These are phyloP conservation scores for Ranitomeya variabilis DNA, from an alignment of 2,113 vertebrate genomes.

Conservation along the genomic window DNA sequence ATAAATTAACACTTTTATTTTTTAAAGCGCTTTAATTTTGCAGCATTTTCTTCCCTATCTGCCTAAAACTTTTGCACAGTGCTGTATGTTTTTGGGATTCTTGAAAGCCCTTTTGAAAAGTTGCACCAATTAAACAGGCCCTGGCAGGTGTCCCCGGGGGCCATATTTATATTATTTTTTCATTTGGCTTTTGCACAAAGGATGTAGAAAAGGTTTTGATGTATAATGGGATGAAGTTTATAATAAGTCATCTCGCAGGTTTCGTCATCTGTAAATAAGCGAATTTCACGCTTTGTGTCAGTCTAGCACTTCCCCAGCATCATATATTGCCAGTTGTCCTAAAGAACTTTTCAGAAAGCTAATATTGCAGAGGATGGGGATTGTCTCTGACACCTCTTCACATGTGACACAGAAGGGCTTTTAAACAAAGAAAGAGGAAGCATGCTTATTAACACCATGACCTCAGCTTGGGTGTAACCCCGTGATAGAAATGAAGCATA, in stretches of 20 bases:
- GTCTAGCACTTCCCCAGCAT: background rate
- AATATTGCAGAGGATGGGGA: background rate
- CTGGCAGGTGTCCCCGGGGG: too few species aligned
- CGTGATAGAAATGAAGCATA: conserved; percentile 32
- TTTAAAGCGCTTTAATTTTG: too few species aligned
- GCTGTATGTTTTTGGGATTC: too few species aligned
- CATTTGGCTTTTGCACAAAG: background rate
- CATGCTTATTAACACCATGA: conserved; percentile 49
- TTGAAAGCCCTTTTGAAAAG: too few species aligned
- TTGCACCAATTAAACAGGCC: too few species aligned
- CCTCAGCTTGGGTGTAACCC: conserved; percentile 48
- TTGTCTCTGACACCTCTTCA: conserved; percentile 42
- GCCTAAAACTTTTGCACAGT: too few species aligned
- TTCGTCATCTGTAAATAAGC: background rate
- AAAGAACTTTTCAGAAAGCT: background rate
- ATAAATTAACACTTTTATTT: too few species aligned
- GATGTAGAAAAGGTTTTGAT: background rate
- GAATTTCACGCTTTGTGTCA: background rate
- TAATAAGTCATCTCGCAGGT: background rate
- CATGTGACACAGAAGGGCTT: conserved; percentile 19
- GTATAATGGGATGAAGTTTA: background rate
- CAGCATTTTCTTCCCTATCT: too few species aligned
- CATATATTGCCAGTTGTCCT: background rate
- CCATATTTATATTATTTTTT: background rate
- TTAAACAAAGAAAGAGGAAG: conserved; percentile 47